Conservation (phyloP, 2,888 invertebrate species). For the Lithophane semibrunnea region DNA sequence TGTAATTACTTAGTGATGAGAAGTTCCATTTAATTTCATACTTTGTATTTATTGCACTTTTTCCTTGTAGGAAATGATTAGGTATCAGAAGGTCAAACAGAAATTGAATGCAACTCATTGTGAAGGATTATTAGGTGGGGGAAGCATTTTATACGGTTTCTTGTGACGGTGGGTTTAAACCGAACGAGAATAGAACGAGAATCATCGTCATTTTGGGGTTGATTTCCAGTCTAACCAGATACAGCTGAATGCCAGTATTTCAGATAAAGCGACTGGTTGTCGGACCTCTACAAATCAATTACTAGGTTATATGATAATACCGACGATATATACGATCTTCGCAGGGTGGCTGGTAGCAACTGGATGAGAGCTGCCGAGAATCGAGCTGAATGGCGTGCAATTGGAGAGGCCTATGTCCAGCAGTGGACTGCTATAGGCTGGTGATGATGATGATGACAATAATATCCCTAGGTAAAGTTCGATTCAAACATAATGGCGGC, state of each 20-base stretch:
- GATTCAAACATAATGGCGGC: too few relatives aligned
- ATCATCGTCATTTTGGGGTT: neutral
- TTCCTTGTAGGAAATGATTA: constrained; percentile 6
- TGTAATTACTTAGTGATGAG: constrained; percentile 38
- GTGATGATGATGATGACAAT: too few relatives aligned
- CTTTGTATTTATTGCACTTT: constrained; percentile 27
- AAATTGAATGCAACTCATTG: neutral
- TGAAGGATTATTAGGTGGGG: neutral
- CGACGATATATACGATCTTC: too few relatives aligned
- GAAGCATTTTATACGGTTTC: too few relatives aligned
- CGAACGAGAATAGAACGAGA: neutral
- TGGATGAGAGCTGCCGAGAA: too few relatives aligned
- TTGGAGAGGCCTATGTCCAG: too few relatives aligned
- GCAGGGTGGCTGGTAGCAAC: too few relatives aligned
- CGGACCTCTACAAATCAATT: neutral
- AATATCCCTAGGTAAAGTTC: too few relatives aligned
- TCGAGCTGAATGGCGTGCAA: too few relatives aligned
- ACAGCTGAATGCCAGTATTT: neutral
- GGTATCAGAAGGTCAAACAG: neutral
- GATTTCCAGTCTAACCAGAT: neutral
- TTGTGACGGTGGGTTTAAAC: neutral
- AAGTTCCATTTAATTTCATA: constrained; percentile 15
- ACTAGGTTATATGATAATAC: neutral
- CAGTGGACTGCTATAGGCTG: too few relatives aligned
- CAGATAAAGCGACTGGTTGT: neutral